Percentiles rank a stretch among this genome's conserved stretches.
Conservation (phyloP, 2,797 vertebrate genomes). For the Orientallactaga sibirica region DNA sequence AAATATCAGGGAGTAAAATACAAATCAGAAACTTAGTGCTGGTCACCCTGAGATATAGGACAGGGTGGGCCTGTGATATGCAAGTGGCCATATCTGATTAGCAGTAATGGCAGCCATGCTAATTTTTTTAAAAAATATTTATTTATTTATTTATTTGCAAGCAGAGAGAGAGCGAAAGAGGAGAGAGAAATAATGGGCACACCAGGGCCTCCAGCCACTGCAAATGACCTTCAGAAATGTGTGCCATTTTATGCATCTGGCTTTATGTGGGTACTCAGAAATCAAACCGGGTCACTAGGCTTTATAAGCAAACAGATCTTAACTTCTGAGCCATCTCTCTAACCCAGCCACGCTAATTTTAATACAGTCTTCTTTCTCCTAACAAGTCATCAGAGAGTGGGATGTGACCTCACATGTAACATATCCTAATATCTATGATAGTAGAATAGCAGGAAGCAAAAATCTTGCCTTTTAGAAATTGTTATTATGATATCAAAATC, state of each 20-base stretch:
- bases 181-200: too few species aligned
- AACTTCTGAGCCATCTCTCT: too few species aligned
- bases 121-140: neutral
- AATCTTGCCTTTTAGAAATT: slow-evolving; percentile 7
- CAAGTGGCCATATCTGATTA: neutral
- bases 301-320: too few species aligned
- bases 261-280: too few species aligned
- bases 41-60: rapidly evolving
- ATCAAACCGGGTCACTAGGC: too few species aligned
- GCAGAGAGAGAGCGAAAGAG: too few species aligned
- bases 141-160: too few species aligned
- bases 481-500: neutral
- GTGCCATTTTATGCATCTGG: too few species aligned
- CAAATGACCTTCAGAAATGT: too few species aligned
- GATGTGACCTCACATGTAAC: neutral
- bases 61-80: neutral
- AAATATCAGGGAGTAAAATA: neutral
- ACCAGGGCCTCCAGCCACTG: too few species aligned
- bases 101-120: neutral
- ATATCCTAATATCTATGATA: neutral
- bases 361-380: neutral
- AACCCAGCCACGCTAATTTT: neutral
- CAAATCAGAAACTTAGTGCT: neutral
- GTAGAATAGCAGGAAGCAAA: neutral
- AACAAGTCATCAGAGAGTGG: neutral